Base-by-base conservation (phyloP, 2,797 vertebrate genomes). In the Clangula hyemalis region DNA sequence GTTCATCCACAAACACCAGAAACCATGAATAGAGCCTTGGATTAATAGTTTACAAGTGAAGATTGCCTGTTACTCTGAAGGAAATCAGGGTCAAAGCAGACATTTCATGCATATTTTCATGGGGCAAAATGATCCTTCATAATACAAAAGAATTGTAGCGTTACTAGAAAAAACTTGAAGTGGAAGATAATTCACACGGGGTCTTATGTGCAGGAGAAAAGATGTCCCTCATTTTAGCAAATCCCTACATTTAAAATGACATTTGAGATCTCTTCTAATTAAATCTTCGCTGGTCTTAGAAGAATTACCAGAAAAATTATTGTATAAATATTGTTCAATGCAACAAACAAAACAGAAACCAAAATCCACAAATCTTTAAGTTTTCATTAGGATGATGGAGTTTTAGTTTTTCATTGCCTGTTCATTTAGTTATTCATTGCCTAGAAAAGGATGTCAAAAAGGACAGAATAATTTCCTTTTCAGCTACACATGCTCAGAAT, bases 301-400 rank as follows among this genome's bases (percentile, higher is more conserved):
- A 90, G 2, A 68, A 49, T 20, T 57, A 16, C 13, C 34, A 25
- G 53, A 65, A 36, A 8, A 86, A 60, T 4, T 83, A 2, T 39
- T 82, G 1, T 16, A 41, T 60, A 85, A 94, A 49, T 69, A 34
- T 3, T 69, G 12, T 62, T 7, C 4, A 81, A 27, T 34, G 3
- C 17, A 7, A 53, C 51, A 53, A 53, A 77, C 24, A 28, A 11
- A 85, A 69, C 2, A 25, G 25, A n/a, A 64, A 25, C 7, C 9
- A 57, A 57, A 45, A 38, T 7, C 7, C 15, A 30, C 0, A 36
- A 53, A 16, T 43, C 4, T 60, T 32, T 10, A 93, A 66, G 22
- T 21, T 30, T 70, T 20, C 9, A 25, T 25, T 0, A 0, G 3
- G 11, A 22, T 28, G 7, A 66, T 54, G 8, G 11, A 43, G 1